phyloP scores from a whole-genome alignment of 2,888 invertebrate genomes.

The Oscheius sp. region DNA sequence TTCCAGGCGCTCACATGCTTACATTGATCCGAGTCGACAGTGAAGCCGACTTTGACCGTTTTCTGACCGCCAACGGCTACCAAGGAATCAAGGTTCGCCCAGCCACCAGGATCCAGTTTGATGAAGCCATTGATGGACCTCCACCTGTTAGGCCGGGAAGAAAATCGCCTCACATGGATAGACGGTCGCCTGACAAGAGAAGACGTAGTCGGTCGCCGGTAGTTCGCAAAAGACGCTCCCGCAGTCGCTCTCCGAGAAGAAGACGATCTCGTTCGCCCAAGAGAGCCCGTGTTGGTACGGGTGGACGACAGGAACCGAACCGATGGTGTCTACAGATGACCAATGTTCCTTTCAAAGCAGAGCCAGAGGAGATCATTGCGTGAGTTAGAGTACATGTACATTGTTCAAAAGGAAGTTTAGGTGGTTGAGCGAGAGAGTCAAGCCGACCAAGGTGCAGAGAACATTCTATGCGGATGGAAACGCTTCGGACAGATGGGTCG shows the following conservation, averaged over 20 bases:
- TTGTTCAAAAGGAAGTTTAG: conserved; percentile 34
- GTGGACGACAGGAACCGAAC: conserved; percentile 45
- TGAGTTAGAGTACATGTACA: conserved; percentile 41
- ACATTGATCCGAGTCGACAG: conserved; percentile 58
- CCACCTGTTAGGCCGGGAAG: conserved; percentile 9
- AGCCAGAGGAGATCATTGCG: conserved; percentile 58
- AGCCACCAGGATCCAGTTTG: conserved; percentile 50
- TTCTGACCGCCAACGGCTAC: conserved; percentile 59
- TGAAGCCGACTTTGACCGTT: conserved; percentile 50
- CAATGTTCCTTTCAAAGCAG: conserved; percentile 64
- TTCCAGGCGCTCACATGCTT: conserved; percentile 52
- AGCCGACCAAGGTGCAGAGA: conserved; percentile 50
- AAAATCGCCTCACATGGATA: conserved; percentile 40
- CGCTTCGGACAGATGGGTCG: conserved; percentile 67
- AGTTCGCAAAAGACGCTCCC: conserved; percentile 14
- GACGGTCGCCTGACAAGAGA: too few species aligned
- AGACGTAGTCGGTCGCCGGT: too few species aligned
- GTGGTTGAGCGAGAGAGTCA: conserved; percentile 49
- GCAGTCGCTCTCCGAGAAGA: conserved; percentile 1
- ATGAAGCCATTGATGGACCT: conserved; percentile 51
- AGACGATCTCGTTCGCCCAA: conserved; percentile 7
- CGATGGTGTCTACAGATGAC: conserved; percentile 60
- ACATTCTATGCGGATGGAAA: conserved; percentile 61
- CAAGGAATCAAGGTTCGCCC: conserved; percentile 60
- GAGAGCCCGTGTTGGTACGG: background rate